Evolutionary conservation across 2,113 vertebrate genomes (phyloP).

Genomic region (Alectura lathami): DNA sequence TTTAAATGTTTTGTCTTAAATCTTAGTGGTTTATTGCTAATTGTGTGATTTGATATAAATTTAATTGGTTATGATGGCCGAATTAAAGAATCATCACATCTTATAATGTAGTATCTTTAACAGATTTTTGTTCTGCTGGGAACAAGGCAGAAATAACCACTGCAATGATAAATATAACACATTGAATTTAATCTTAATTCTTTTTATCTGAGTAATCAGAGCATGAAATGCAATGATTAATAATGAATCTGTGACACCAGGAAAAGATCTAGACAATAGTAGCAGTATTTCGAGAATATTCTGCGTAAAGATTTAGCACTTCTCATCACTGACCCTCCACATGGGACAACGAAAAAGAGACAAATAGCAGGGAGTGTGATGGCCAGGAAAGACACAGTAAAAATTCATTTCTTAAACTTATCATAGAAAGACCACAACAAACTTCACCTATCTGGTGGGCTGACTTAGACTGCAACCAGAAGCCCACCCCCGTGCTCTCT

Average conservation of each 20-base stretch:
- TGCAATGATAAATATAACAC: not conserved
- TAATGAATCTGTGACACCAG: not conserved
- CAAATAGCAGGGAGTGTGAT: not conserved
- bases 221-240: constrained; percentile 1
- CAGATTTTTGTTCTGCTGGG: not conserved
- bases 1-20: constrained; percentile 14
- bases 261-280: not conserved
- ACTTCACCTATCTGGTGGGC: not conserved
- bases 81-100: not conserved
- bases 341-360: not conserved
- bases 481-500: not conserved
- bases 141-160: not conserved
- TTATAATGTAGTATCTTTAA: not conserved
- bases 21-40: not conserved
- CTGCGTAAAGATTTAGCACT: not conserved
- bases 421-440: not conserved
- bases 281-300: not conserved
- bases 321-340: not conserved
- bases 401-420: not conserved
- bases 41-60: not conserved
- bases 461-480: not conserved
- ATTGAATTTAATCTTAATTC: not conserved
- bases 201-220: not conserved
- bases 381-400: not conserved
- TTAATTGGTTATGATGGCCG: not conserved